Evolutionary conservation across 2,888 invertebrate genomes (phyloP), one percentile per base, ranked within the genome.

Genomic region (Patella depressa): DNA sequence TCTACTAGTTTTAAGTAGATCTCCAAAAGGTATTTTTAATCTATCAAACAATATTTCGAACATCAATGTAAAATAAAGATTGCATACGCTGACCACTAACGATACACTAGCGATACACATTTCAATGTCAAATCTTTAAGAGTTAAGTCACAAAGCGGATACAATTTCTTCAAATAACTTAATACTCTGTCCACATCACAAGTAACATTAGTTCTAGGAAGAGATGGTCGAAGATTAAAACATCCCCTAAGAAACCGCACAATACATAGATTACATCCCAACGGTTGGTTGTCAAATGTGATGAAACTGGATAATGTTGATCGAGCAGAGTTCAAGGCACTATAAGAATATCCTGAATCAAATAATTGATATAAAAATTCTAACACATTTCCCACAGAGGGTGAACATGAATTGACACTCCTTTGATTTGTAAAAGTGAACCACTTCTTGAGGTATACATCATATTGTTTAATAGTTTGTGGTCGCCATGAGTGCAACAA

Each of bases 181-280:
- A 77, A 70, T 17, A 77, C 77, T 19, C 29, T 70, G 15, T 71
- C 29, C 17, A 77, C 75, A 75, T 73, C 71, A 71, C 73, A 77
- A 11, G 54, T 54, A 2, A 73, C 53, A 29, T 29, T 71, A 14
- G 70, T 45, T 29, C 65, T 72, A 53, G 73, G 77, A 2, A 73
- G 34, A 19, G 80, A 5, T n/a, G 79, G 80, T 65, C 72, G 76
- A 11, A 74, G 24, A 7, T 53, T 24, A 76, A 80, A 80, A 1
- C 79, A 54, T n/a, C 81, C 80, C 75, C 78, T 78, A 76, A 79
- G 72, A 57, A 15, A 72, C 55, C 74, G 65, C 9, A 79, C 24
- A 2, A 78, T 71, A 3, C 76, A 11, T 2, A 76, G 79, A 34
- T 74, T 77, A 59, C n/a, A 59, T 14, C 59, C 59, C 17, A 59